Conservation (phyloP, 2,113 vertebrate genomes). For the Pelmatolapia mariae region DNA sequence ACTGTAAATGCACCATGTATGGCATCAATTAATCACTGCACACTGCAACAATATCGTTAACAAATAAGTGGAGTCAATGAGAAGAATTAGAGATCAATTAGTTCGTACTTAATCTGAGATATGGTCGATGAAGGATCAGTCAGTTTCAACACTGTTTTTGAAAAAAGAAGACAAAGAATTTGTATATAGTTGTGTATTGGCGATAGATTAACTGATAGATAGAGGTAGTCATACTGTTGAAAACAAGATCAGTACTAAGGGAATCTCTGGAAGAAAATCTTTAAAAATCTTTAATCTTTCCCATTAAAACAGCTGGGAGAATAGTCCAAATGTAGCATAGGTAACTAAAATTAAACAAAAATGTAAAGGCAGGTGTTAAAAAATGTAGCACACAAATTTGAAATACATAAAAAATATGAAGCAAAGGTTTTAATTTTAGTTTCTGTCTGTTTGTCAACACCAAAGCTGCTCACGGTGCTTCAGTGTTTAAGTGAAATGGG, state of each 20-base stretch:
- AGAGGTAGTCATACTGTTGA: not conserved
- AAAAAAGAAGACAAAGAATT: no score
- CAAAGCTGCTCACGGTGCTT: fast-evolving
- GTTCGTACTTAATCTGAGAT: not conserved
- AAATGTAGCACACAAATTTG: not conserved
- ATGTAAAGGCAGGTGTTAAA: not conserved
- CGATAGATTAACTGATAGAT: not conserved
- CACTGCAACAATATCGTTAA: not conserved
- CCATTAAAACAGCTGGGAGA: fast-evolving
- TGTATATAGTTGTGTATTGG: not conserved
- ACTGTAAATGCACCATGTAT: not conserved
- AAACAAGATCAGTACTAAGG: not conserved
- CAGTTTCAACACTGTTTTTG: not conserved
- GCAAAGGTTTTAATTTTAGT: not conserved
- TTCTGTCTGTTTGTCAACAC: not conserved
- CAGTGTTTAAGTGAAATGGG: not conserved
- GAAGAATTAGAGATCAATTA: not conserved
- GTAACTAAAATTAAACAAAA: fast-evolving
- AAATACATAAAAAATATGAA: not conserved
- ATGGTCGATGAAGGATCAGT: fast-evolving
- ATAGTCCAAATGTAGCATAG: not conserved
- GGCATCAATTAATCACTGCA: not conserved
- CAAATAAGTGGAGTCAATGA: not conserved
- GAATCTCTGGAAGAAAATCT: not conserved
- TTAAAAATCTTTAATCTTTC: not conserved